Conservation (phyloP, 2,797 vertebrate species). For the Chaenodraco wilsoni region DNA sequence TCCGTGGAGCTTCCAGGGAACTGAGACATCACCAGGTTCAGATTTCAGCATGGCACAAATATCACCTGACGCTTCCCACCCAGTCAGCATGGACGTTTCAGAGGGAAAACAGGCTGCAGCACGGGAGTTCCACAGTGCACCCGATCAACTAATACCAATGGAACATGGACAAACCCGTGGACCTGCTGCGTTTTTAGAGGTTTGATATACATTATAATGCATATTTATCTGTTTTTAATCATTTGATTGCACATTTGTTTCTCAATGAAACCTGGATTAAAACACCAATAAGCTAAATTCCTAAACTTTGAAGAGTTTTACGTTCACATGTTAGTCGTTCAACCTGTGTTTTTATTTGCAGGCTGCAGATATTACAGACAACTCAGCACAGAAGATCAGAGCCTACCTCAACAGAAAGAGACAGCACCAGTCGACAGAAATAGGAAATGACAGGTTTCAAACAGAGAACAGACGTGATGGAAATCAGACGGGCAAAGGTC, state of each 20-base stretch:
- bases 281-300: neutral
- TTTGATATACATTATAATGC: conserved; percentile 27
- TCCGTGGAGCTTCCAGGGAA: conserved; percentile 35
- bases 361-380: conserved; percentile 48
- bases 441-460: conserved; percentile 14
- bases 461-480: conserved; percentile 11
- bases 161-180: conserved; percentile 46
- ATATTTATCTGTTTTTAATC: neutral
- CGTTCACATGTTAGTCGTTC: neutral
- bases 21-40: neutral
- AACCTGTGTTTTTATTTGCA: conserved; percentile 31
- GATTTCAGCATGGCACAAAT: conserved; percentile 24
- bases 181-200: conserved; percentile 41
- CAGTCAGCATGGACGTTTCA: conserved; percentile 45
- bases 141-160: conserved; percentile 66
- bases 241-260: neutral
- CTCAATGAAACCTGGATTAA: too few species aligned
- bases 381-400: conserved; percentile 42
- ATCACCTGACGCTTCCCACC: conserved; percentile 23
- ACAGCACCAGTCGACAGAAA: conserved; percentile 56
- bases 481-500: conserved; percentile 43
- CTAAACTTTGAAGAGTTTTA: neutral
- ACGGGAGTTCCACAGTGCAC: neutral
- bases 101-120: conserved; percentile 34
- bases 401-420: conserved; percentile 74